Evolutionary conservation across 2,888 invertebrate genomes (phyloP), one percentile per base, ranked within the genome.

Genomic region (Volucella inanis): DNA sequence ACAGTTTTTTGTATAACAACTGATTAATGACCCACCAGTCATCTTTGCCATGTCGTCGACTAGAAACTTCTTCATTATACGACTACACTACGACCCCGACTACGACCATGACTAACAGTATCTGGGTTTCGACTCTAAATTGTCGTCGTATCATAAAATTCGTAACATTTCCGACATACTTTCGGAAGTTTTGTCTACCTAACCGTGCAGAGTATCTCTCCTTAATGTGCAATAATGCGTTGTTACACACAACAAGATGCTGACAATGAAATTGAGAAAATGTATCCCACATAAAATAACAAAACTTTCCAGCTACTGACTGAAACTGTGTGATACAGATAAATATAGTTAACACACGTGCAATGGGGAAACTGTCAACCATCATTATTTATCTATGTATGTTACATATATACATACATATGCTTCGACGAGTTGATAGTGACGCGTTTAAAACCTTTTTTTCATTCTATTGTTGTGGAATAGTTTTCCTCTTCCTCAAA

Each of bases 131-230:
- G 54, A 74, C 38, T 55, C 38, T 55, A n/a, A 54, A 47, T 74
- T 64, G 43, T 31, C 31, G 31, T 59, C 15, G 15, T 47, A 74
- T 39, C 55, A 74, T 64, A 74, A 64, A 74, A 74, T 14, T 55
- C 50, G 57, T 43, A 59, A 75, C 65, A 75, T 75, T 67, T 75
- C 75, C 75, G 75, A 75, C 65, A 75, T 50, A 75, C 75, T 75
- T 75, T 75, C 57, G 50, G 65, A 75, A 65, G 75, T 75, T 65
- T 57, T 59, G 75, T 43, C 65, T 57, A 57, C 74, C 64, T 55
- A 55, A 65, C 64, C 47, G 57, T 67, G 55, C 15, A 49, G 39
- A 47, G 47, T 18, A 18, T 74, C 11, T 31, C 31, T 31, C 2
- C n/a, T 45, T 41, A 31, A 50, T 41, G 12, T 11, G 41, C 39